Evolutionary conservation across 2,113 vertebrate genomes (phyloP), one percentile per base, ranked within the genome.

Genomic region (Boleophthalmus pectinirostris): DNA sequence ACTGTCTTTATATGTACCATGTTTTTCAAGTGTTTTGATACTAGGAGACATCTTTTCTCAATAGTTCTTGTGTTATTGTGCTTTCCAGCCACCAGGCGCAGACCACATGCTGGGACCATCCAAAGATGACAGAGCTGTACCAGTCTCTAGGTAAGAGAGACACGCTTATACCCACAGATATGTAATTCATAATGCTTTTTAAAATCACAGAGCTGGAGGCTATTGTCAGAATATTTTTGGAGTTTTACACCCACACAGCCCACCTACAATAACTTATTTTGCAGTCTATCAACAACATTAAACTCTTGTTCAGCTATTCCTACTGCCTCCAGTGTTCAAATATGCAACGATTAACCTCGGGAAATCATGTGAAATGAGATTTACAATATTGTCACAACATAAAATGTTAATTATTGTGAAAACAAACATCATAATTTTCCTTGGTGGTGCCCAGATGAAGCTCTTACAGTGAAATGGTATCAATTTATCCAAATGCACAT

Each of bases 71-170:
- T 73, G 60, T 29, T 78, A 46, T 74, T 70, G 33, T 77, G 21
- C 9, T 86, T 89, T 91, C 23, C 76, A 98, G 97, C 88, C 97
- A 98, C 83, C 94, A 97, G 85, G 96, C 96, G 13, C 96, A 98
- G 84, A 97, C 96, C 0, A 98, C 97, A 65, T 96, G 95, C 83
- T 98, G 97, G 97, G 96, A 98, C 88, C 96, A 98, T 88, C 97
- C 97, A 58, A 98, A 96, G 93, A 98, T 98, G 97, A 96, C 94
- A 0, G 96, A 97, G 63, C 95, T 98, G 29, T 98, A 97, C 88
- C 96, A 97, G 51, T 96, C 96, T n/a, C 92, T 98, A 67, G 96
- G 97, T 98, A 88, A 25, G 75, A 61, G 63, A 56, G 46, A 66
- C 29, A 1, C 1, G 24, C 29, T 29, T 18, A 20, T 24, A 45